Percentiles rank a stretch among this genome's conserved stretches.
Conservation (phyloP, 2,113 vertebrate genomes). For the Rhynchomys soricoides region DNA sequence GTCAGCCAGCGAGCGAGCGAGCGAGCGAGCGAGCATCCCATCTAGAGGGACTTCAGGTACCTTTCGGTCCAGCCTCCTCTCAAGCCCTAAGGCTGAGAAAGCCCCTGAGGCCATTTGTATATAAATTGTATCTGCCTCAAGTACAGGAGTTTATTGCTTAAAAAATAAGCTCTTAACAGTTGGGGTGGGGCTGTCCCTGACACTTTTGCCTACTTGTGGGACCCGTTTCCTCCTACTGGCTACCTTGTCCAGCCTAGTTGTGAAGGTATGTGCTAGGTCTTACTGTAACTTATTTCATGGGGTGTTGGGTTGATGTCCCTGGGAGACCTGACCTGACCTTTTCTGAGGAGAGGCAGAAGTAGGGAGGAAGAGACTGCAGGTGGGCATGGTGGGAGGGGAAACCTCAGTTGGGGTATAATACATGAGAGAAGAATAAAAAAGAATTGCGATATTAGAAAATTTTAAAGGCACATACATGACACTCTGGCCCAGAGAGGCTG, state of each 20-base stretch:
- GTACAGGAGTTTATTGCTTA: neutral
- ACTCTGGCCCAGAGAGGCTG: neutral
- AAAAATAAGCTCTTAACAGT: neutral
- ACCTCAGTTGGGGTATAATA: neutral
- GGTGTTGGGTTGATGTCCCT: neutral
- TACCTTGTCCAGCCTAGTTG: neutral
- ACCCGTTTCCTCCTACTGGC: neutral
- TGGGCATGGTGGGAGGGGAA: rapidly evolving
- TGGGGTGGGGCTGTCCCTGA: neutral
- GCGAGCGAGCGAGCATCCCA: neutral
- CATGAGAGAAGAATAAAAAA: neutral
- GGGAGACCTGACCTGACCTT: neutral
- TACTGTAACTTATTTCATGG: neutral
- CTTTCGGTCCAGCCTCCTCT: neutral
- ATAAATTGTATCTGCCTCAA: neutral
- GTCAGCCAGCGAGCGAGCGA: neutral
- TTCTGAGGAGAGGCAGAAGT: neutral
- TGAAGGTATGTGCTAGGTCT: neutral
- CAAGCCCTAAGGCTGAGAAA: neutral
- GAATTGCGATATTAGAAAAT: neutral
- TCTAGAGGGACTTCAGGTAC: neutral
- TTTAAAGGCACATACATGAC: neutral
- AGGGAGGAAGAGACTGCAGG: neutral
- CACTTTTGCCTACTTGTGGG: neutral
- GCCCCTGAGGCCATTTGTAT: neutral